Evolutionary conservation across 2,888 invertebrate genomes (phyloP).

Genomic region (Steromphala cineraria): DNA sequence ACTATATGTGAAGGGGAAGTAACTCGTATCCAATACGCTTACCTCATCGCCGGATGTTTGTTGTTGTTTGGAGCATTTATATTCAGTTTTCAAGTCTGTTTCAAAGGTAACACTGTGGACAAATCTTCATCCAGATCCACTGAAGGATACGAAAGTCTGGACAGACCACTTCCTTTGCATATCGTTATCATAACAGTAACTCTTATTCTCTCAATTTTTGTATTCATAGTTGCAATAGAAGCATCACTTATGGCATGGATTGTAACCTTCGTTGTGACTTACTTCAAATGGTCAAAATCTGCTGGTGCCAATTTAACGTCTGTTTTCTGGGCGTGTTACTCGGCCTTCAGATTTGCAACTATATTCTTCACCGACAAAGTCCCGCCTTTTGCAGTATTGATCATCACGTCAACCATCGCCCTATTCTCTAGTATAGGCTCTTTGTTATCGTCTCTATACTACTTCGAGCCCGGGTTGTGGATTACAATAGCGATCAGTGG

Average conservation of each 20-base stretch:
- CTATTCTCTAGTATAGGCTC: background rate
- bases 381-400: background rate
- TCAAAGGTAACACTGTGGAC: background rate
- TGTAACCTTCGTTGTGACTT: background rate
- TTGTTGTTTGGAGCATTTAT: background rate
- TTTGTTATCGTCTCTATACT: background rate
- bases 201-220: background rate
- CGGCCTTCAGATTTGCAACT: background rate
- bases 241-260: background rate
- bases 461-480: background rate
- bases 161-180: background rate
- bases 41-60: background rate
- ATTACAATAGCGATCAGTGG: background rate
- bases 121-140: background rate
- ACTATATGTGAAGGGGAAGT: no score
- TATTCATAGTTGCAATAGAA: background rate
- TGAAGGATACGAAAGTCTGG: background rate
- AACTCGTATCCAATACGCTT: background rate
- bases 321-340: background rate
- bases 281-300: background rate
- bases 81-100: background rate
- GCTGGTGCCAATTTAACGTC: background rate
- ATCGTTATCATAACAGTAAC: background rate
- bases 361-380: background rate
- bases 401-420: background rate